Evolutionary conservation across 2,797 vertebrate genomes (phyloP).

Genomic region (Falco naumanni): DNA sequence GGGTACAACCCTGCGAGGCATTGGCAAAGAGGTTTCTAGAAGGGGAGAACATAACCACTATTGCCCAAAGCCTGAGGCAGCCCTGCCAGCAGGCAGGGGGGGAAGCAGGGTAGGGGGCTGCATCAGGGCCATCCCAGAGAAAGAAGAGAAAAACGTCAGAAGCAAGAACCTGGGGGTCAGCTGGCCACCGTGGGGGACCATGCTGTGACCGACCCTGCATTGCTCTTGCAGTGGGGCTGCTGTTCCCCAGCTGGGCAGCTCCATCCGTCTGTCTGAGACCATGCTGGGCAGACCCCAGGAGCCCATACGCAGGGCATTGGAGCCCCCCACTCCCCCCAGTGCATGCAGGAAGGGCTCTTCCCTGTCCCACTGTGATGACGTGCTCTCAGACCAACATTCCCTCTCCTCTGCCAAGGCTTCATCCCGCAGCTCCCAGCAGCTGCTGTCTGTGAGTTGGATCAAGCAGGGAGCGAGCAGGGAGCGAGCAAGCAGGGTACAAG

Average conservation of each 20-base stretch:
- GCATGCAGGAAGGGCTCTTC: neutral
- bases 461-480: neutral
- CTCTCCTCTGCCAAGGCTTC: neutral
- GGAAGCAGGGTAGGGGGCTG: neutral
- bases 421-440: neutral
- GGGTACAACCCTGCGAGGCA: neutral
- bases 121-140: neutral
- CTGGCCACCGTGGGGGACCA: neutral
- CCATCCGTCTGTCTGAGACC: neutral
- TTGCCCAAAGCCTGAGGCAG: neutral
- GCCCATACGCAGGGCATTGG: neutral
- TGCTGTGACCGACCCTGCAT: neutral
- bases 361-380: rapidly evolving
- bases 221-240: neutral
- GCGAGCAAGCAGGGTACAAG: neutral
- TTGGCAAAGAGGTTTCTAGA: neutral
- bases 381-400: neutral
- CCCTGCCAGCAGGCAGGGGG: neutral
- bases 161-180: neutral
- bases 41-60: too few relatives aligned
- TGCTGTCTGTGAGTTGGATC: neutral
- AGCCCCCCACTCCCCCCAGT: too few relatives aligned
- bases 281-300: neutral
- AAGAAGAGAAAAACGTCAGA: neutral
- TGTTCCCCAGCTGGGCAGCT: neutral